Conservation (phyloP, 2,888 invertebrate genomes). For the Hydraecia micacea region DNA sequence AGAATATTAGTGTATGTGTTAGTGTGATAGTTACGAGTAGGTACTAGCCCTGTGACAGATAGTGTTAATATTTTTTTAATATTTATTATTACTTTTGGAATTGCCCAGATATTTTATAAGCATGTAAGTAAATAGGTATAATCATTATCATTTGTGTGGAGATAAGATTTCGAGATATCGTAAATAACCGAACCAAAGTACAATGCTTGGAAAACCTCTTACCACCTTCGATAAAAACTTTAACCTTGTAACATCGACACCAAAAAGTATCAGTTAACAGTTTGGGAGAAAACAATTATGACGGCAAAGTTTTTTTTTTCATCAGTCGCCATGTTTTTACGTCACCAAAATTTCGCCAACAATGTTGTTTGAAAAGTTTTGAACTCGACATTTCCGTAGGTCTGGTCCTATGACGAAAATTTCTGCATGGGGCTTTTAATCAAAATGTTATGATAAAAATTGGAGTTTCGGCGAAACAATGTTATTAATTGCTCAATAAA, state of each 20-base stretch:
- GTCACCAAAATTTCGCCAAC: slow-evolving; percentile 26
- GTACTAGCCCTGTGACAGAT: too few relatives aligned
- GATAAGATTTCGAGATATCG: background rate
- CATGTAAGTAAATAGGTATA: too few relatives aligned
- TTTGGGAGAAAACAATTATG: slow-evolving; percentile 16
- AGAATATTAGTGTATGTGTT: too few relatives aligned
- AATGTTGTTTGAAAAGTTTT: slow-evolving; percentile 31
- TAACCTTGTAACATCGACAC: background rate
- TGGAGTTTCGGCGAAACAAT: slow-evolving; percentile 14
- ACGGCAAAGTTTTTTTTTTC: slow-evolving; percentile 14
- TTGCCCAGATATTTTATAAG: too few relatives aligned
- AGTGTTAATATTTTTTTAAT: too few relatives aligned
- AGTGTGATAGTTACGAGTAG: too few relatives aligned
- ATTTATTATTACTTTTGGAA: too few relatives aligned
- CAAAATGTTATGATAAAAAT: slow-evolving; percentile 43
- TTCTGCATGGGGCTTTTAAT: slow-evolving; percentile 33
- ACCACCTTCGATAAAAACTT: background rate
- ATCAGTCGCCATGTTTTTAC: slow-evolving; percentile 30
- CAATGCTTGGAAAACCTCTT: background rate
- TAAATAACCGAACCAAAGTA: background rate
- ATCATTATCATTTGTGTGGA: background rate
- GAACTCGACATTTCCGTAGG: slow-evolving; percentile 29
- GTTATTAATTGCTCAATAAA: slow-evolving; percentile 35
- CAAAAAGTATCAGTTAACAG: slow-evolving; percentile 39
- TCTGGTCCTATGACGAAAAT: slow-evolving; percentile 17